phyloP scores from a whole-genome alignment of 2,888 invertebrate genomes.

The Heteromurus nitidus region DNA sequence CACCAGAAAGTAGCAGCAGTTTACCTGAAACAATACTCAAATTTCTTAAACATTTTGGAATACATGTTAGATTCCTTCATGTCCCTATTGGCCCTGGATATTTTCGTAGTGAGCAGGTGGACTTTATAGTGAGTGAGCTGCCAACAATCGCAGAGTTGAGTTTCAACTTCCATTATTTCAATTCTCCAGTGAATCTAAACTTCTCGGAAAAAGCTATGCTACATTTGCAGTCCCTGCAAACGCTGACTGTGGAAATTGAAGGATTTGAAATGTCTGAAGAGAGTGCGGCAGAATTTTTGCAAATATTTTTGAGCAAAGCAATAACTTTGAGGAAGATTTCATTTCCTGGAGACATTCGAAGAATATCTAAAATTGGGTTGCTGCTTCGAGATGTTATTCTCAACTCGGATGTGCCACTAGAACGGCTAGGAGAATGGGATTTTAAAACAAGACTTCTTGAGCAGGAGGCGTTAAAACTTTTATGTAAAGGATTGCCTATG shows the following conservation, averaged over 20 bases:
- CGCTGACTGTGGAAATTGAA: constrained; percentile 16
- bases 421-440: constrained; percentile 22
- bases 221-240: background rate
- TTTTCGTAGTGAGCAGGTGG: background rate
- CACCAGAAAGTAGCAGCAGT: background rate
- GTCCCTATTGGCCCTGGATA: background rate
- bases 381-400: constrained; percentile 44
- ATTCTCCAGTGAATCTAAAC: background rate
- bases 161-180: constrained; percentile 34
- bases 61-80: background rate
- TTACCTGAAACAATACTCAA: background rate
- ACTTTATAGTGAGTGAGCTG: background rate
- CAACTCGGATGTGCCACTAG: constrained; percentile 14
- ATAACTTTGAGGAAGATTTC: constrained; percentile 38
- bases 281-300: constrained; percentile 2
- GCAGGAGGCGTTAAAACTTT: constrained; percentile 21
- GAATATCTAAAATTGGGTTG: constrained; percentile 48
- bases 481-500: constrained; percentile 44
- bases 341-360: constrained; percentile 43
- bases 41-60: constrained; percentile 28
- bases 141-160: constrained; percentile 9
- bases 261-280: constrained; percentile 36
- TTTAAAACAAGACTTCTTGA: constrained; percentile 51
- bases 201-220: background rate
- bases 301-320: constrained; percentile 21